Evolutionary conservation across 2,888 invertebrate species (phyloP).

Genomic region (Limnephilus marmoratus): DNA sequence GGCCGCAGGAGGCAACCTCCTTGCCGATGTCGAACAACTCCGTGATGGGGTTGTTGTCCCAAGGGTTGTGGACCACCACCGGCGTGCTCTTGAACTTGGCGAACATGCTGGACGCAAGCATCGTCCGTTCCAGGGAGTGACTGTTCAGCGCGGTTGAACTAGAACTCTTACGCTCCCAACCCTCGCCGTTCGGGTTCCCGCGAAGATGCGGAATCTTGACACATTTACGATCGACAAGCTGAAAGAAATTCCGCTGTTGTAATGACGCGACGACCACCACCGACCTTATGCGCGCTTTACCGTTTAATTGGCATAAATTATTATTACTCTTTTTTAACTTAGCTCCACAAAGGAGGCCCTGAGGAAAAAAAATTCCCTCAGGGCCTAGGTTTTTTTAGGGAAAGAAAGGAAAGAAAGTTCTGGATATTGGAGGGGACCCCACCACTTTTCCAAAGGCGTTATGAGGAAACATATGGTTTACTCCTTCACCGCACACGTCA

Average conservation of each 20-base stretch:
- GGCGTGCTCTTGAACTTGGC: slow-evolving; percentile 83
- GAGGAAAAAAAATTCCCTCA: no score
- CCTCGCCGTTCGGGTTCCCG: slow-evolving; percentile 30
- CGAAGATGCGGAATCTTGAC: slow-evolving; percentile 19
- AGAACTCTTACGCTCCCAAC: slow-evolving; percentile 47
- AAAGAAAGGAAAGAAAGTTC: no score
- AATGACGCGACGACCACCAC: background rate
- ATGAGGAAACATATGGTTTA: no score
- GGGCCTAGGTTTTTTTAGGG: no score
- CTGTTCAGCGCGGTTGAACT: background rate
- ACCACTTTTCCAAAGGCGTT: no score
- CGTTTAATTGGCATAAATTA: background rate
- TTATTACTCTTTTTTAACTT: background rate
- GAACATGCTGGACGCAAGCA: slow-evolving; percentile 79
- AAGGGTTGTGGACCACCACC: slow-evolving; percentile 75
- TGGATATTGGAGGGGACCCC: no score
- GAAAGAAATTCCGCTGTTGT: background rate
- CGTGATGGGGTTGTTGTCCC: slow-evolving; percentile 89
- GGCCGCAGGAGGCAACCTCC: slow-evolving; percentile 88
- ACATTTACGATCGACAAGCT: background rate
- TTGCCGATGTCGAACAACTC: slow-evolving; percentile 92
- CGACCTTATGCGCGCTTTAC: background rate
- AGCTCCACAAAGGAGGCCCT: no score
- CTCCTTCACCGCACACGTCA: no score
- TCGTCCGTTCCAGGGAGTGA: slow-evolving; percentile 47